Evolutionary conservation across 2,888 invertebrate species (phyloP).

Genomic region (Ormyrus rosae): DNA sequence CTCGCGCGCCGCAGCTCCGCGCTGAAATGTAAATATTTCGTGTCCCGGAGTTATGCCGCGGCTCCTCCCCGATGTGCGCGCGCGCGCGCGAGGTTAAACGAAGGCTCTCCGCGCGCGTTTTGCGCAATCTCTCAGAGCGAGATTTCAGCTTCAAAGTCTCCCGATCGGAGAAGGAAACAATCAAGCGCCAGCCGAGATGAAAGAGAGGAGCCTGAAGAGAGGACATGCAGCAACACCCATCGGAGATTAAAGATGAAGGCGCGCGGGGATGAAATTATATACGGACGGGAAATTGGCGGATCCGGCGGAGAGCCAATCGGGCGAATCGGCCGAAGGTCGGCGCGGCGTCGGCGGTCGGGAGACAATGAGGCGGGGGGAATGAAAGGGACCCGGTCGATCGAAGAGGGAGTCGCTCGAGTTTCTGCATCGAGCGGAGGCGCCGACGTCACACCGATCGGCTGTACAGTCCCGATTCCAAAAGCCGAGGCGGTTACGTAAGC

Average conservation of each 20-base stretch:
- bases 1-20: too few relatives aligned
- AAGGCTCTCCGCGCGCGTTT: too few relatives aligned
- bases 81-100: too few relatives aligned
- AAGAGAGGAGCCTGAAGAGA: background rate
- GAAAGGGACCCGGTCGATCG: background rate
- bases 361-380: constrained; percentile 3
- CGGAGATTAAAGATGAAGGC: too few relatives aligned
- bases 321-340: constrained; percentile 41
- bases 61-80: too few relatives aligned
- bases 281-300: constrained; percentile 6
- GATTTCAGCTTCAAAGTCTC: background rate
- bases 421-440: constrained; percentile 19
- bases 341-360: background rate
- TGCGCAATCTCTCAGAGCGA: background rate
- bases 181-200: background rate
- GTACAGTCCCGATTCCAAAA: background rate
- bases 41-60: too few relatives aligned
- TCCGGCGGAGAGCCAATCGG: constrained; percentile 31
- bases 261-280: constrained; percentile 27
- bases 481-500: too few relatives aligned
- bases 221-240: too few relatives aligned
- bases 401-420: background rate
- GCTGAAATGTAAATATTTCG: too few relatives aligned
- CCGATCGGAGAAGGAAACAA: background rate
- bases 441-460: background rate